These are phyloP conservation scores for Lethrus apterus DNA, from an alignment of 1,140 invertebrate species.

Conservation along the genomic window DNA sequence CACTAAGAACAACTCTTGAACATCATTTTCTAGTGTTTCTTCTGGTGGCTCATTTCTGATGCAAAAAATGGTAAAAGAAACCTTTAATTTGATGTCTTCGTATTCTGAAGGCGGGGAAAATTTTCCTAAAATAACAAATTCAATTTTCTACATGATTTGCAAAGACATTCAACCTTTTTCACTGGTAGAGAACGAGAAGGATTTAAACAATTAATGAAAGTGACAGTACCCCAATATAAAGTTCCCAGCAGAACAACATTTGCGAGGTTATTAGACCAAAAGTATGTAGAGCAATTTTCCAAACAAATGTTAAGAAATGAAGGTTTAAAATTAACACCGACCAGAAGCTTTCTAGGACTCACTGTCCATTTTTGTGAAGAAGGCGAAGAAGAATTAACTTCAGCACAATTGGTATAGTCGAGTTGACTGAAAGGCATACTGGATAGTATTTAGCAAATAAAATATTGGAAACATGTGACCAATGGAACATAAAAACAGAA, in stretches of 20 bases:
- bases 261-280: conserved; percentile 27
- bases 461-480: conserved; percentile 16
- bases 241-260: conserved; percentile 32
- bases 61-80: no score
- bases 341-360: conserved; percentile 28
- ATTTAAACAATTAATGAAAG: conserved; percentile 38
- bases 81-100: no score
- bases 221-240: conserved; percentile 35
- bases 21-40: no score
- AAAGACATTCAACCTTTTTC: conserved; percentile 38
- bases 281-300: conserved; percentile 33
- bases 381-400: conserved; percentile 14
- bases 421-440: conserved; percentile 24
- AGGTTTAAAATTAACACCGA: conserved; percentile 28
- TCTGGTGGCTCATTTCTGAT: no score
- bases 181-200: conserved; percentile 38
- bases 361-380: conserved; percentile 24
- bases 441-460: conserved; percentile 22
- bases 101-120: no score
- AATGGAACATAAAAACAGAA: conserved; percentile 14
- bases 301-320: conserved; percentile 18
- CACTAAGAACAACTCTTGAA: no score
- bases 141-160: conserved; percentile 36
- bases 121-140: conserved; percentile 24
- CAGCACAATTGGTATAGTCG: conserved; percentile 22